phyloP scores from a whole-genome alignment of 2,888 invertebrate genomes.

The Mythimna loreyi region DNA sequence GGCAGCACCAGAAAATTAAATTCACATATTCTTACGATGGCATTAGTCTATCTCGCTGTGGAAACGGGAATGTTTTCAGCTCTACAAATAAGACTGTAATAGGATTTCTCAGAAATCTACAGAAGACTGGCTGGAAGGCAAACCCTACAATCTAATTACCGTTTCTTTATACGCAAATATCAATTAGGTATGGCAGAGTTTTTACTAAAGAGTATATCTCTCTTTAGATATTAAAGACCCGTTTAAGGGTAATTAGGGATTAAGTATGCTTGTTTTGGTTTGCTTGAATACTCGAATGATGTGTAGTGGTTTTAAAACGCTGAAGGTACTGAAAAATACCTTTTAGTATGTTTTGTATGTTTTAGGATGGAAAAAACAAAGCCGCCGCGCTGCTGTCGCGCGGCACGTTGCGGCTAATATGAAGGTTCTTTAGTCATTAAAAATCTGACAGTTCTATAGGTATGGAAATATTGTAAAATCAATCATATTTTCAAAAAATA shows the following conservation, averaged over 20 bases:
- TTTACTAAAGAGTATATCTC: slow-evolving; percentile 1
- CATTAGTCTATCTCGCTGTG: slow-evolving; percentile 14
- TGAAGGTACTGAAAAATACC: too few relatives aligned
- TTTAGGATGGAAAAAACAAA: too few relatives aligned
- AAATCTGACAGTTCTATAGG: too few relatives aligned
- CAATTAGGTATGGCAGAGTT: not conserved
- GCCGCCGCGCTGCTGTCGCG: too few relatives aligned
- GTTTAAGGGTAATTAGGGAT: not conserved
- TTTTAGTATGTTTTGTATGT: too few relatives aligned
- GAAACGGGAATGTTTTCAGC: slow-evolving; percentile 27
- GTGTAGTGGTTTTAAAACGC: too few relatives aligned
- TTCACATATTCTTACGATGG: slow-evolving; percentile 27
- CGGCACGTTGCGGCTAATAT: too few relatives aligned
- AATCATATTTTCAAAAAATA: too few relatives aligned
- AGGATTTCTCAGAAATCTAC: slow-evolving; percentile 17
- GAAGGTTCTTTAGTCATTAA: too few relatives aligned
- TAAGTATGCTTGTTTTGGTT: too few relatives aligned
- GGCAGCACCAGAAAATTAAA: slow-evolving; percentile 22
- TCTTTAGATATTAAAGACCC: slow-evolving; percentile 2
- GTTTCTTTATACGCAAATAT: slow-evolving; percentile 2
- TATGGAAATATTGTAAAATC: too few relatives aligned
- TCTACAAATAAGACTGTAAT: slow-evolving; percentile 32
- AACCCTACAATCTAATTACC: slow-evolving; percentile 23
- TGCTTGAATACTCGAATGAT: too few relatives aligned
- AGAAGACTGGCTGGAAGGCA: slow-evolving; percentile 8